phyloP scores from a whole-genome alignment of 2,888 invertebrate genomes.

The Hirtodrosophila confusa region DNA sequence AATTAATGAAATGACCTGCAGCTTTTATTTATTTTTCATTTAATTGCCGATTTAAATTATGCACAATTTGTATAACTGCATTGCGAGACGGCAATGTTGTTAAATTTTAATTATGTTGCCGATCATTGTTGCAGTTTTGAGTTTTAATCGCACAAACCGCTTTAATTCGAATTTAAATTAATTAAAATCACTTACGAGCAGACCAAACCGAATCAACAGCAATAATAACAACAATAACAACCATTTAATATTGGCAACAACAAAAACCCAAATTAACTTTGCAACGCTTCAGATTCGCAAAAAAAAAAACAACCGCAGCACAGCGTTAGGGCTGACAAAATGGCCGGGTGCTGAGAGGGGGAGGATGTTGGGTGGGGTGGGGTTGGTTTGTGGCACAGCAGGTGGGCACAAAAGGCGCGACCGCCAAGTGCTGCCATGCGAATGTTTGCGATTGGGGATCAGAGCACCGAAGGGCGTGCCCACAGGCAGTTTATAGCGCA shows the following conservation, averaged over 20 bases:
- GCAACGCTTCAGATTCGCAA: slow-evolving; percentile 65
- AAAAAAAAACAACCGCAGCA: slow-evolving; percentile 43
- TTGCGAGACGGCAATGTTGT: slow-evolving; percentile 39
- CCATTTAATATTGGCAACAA: slow-evolving; percentile 13
- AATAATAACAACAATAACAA: slow-evolving; percentile 34
- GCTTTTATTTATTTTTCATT: slow-evolving; percentile 38
- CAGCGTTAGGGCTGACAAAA: slow-evolving; percentile 39
- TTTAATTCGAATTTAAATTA: slow-evolving; percentile 79
- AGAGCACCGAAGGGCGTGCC: slow-evolving; percentile 30
- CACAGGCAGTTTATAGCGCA: slow-evolving; percentile 59
- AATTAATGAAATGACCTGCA: slow-evolving; percentile 52
- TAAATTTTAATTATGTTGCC: slow-evolving; percentile 67
- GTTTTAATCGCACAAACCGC: slow-evolving; percentile 74
- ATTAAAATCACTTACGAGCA: slow-evolving; percentile 73
- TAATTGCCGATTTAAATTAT: slow-evolving; percentile 44
- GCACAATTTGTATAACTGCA: slow-evolving; percentile 48
- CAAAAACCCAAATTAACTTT: slow-evolving; percentile 74
- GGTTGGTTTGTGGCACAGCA: slow-evolving; percentile 54
- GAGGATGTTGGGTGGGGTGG: not conserved
- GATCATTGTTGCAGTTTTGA: slow-evolving; percentile 61
- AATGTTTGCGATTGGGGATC: slow-evolving; percentile 22
- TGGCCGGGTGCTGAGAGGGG: not conserved
- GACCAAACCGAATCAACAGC: slow-evolving; percentile 47
- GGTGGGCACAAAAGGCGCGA: slow-evolving; percentile 67
- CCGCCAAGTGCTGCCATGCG: slow-evolving; percentile 48